These are phyloP conservation scores for Phorcus lineatus DNA, from an alignment of 2,888 invertebrate genomes.

Conservation along the genomic window DNA sequence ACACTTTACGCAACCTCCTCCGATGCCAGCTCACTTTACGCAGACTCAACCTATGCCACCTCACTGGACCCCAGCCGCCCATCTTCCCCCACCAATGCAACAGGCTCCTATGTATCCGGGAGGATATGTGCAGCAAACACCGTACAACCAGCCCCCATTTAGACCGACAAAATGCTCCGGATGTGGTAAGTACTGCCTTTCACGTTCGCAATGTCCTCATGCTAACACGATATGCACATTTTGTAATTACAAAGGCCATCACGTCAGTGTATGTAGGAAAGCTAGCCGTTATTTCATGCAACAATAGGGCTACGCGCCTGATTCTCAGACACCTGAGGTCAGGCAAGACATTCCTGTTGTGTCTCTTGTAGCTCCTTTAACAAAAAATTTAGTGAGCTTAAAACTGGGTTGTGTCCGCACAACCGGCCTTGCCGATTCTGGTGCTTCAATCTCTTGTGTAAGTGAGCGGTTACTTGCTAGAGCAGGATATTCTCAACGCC, in stretches of 20 bases:
- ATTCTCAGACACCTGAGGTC: background rate
- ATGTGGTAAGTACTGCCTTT: slow-evolving; percentile 6
- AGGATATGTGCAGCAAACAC: too few relatives aligned
- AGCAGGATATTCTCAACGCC: too few relatives aligned
- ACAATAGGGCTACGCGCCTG: background rate
- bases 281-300: too few relatives aligned
- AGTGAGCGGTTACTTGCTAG: too few relatives aligned
- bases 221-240: background rate
- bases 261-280: background rate
- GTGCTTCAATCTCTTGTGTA: too few relatives aligned
- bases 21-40: too few relatives aligned
- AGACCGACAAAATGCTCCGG: background rate
- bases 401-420: background rate
- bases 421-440: background rate
- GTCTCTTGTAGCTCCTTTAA: slow-evolving; percentile 5
- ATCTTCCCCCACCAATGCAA: too few relatives aligned
- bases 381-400: background rate
- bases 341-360: background rate
- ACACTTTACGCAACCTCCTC: too few relatives aligned
- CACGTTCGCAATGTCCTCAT: background rate
- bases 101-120: too few relatives aligned
- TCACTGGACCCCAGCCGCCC: too few relatives aligned
- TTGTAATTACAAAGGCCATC: background rate
- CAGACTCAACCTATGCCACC: too few relatives aligned
- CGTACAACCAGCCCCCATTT: too few relatives aligned